phyloP scores from a whole-genome alignment of 1,140 invertebrate species.

The Condylostylus longicornis region DNA sequence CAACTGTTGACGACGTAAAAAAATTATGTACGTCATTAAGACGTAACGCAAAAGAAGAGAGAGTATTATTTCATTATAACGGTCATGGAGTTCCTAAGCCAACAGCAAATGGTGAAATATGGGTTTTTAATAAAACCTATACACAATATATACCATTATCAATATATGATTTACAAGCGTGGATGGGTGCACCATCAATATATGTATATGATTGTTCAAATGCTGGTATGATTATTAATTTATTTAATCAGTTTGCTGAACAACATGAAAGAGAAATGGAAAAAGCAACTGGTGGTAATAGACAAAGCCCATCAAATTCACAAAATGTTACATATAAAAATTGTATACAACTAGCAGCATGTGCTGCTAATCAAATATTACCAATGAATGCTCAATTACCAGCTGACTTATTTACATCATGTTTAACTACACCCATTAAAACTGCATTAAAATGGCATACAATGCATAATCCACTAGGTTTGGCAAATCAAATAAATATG shows the following conservation, averaged over 20 bases:
- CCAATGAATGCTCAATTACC: constrained; percentile 97
- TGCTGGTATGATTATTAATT: constrained; percentile 89
- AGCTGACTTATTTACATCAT: constrained; percentile 97
- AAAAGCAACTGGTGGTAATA: constrained; percentile 32
- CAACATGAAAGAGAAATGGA: constrained; percentile 82
- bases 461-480: constrained; percentile 59
- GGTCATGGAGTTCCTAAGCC: constrained; percentile 98
- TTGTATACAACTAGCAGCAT: constrained; percentile 94
- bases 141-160: constrained; percentile 99
- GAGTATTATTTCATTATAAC: constrained; percentile 98
- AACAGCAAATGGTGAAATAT: constrained; percentile 96
- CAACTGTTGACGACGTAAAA: constrained; percentile 95
- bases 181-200: constrained; percentile 98
- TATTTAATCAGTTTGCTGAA: constrained; percentile 80
- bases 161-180: constrained; percentile 93
- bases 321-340: constrained; percentile 49
- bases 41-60: constrained; percentile 96
- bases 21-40: constrained; percentile 88
- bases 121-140: constrained; percentile 98
- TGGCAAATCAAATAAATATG: constrained; percentile 63
- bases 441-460: constrained; percentile 92
- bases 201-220: constrained; percentile 99
- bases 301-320: constrained; percentile 7
- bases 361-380: constrained; percentile 76
- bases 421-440: constrained; percentile 95